Conservation (phyloP, 2,113 vertebrate genomes). For the Ancistrus triradiatus region DNA sequence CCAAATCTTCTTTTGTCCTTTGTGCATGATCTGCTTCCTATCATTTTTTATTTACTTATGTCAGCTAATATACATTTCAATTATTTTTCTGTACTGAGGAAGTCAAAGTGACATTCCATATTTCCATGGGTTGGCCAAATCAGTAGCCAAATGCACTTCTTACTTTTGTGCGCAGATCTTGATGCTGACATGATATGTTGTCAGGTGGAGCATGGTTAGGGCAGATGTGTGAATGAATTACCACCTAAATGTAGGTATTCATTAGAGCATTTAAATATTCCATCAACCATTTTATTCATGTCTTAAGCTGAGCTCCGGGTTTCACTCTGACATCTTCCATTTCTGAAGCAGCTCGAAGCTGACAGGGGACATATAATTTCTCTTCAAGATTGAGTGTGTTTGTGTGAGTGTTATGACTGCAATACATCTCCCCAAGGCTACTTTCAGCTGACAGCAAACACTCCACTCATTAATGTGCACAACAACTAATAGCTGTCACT, state of each 20-base stretch:
- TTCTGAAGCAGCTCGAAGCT: constrained; percentile 1
- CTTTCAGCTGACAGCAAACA: constrained; percentile 19
- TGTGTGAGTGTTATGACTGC: constrained; percentile 17
- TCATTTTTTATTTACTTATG: too few relatives aligned
- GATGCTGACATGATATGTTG: background rate
- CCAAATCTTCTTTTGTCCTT: too few relatives aligned
- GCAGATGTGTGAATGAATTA: background rate
- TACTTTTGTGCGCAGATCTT: background rate
- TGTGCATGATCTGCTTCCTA: too few relatives aligned
- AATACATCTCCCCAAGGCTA: constrained; percentile 39
- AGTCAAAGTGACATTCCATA: too few relatives aligned
- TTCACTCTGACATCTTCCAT: constrained; percentile 12
- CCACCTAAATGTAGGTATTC: background rate
- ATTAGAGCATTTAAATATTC: background rate
- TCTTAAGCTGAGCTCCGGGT: background rate
- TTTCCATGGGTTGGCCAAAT: too few relatives aligned
- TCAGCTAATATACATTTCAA: too few relatives aligned
- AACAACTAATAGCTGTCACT: background rate
- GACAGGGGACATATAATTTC: constrained; percentile 5
- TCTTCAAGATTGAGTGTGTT: constrained; percentile 27
- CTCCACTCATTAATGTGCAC: background rate
- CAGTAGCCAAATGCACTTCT: too few relatives aligned
- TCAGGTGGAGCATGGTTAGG: background rate
- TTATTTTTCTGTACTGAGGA: too few relatives aligned
- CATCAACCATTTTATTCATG: constrained; percentile 12